Percentiles rank a stretch among this genome's conserved stretches.
Conservation (phyloP, 1,140 invertebrate genomes). For the Drosophila seguyi region DNA sequence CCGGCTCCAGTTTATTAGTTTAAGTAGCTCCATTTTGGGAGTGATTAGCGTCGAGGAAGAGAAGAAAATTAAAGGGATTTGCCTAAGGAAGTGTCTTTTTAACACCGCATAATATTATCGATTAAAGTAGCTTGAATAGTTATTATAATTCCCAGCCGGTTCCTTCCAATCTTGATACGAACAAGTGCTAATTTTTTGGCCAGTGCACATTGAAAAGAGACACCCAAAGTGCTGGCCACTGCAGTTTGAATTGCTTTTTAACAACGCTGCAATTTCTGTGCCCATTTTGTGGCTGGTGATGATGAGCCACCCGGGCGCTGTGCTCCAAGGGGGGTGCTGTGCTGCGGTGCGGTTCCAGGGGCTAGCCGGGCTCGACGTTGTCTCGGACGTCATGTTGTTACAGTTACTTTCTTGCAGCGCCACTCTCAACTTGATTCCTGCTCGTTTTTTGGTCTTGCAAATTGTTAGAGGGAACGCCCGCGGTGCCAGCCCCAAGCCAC, state of each 20-base stretch:
- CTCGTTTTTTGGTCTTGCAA: constrained; percentile 55
- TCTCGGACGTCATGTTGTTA: constrained; percentile 76
- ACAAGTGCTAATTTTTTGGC: constrained; percentile 22
- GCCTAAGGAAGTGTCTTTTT: no score
- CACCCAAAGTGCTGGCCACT: constrained; percentile 56
- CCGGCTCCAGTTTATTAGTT: constrained; percentile 71
- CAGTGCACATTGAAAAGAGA: constrained; percentile 4
- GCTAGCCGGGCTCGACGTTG: constrained; percentile 26
- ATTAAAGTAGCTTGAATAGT: neutral
- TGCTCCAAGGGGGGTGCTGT: constrained; percentile 1
- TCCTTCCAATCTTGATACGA: neutral
- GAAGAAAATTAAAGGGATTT: constrained; percentile 7
- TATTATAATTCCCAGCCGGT: neutral
- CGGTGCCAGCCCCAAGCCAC: constrained; percentile 26
- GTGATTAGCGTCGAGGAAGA: constrained; percentile 57
- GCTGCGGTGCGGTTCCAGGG: constrained; percentile 3
- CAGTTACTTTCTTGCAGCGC: constrained; percentile 76
- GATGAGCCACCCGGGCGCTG: constrained; percentile 36
- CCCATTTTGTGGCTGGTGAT: constrained; percentile 56
- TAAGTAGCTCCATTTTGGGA: constrained; percentile 75
- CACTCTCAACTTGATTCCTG: constrained; percentile 52
- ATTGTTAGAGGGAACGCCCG: constrained; percentile 70
- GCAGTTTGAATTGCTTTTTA: constrained; percentile 75
- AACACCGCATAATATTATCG: neutral
- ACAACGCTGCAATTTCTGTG: constrained; percentile 72